Conservation (phyloP, 2,797 vertebrate genomes). For the Labeo calbasu region DNA sequence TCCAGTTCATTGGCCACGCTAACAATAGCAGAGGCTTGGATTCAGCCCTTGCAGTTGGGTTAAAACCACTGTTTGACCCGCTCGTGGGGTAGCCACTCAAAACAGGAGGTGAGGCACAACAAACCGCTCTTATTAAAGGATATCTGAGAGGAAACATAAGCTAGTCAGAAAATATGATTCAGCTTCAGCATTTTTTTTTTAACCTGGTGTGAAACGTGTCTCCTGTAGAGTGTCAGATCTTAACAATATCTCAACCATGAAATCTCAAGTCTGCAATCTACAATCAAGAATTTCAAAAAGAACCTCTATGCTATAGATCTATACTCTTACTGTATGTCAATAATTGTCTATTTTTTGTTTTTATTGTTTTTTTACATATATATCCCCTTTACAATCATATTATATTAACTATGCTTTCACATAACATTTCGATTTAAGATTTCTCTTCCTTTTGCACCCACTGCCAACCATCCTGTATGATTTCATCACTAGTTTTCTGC, state of each 20-base stretch:
- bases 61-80: not conserved
- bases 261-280: slow-evolving; percentile 1
- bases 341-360: not conserved
- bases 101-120: not conserved
- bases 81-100: not conserved
- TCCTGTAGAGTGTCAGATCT: not conserved
- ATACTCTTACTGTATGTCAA: not conserved
- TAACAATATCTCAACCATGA: not conserved
- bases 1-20: slow-evolving; percentile 1
- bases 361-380: not conserved
- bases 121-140: not conserved
- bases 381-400: too few species aligned
- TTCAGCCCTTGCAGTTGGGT: not conserved
- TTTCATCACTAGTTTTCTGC: slow-evolving; percentile 11
- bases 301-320: not conserved
- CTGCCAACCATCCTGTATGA: not conserved
- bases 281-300: not conserved
- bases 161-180: not conserved
- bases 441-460: not conserved
- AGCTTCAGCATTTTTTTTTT: not conserved
- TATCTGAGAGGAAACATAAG: not conserved
- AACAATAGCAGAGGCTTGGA: not conserved
- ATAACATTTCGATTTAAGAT: not conserved
- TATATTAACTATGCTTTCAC: not conserved
- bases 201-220: not conserved